Evolutionary conservation across 2,113 vertebrate species (phyloP), one percentile per base, ranked within the genome.

Genomic region (Melanocharis versteri): DNA sequence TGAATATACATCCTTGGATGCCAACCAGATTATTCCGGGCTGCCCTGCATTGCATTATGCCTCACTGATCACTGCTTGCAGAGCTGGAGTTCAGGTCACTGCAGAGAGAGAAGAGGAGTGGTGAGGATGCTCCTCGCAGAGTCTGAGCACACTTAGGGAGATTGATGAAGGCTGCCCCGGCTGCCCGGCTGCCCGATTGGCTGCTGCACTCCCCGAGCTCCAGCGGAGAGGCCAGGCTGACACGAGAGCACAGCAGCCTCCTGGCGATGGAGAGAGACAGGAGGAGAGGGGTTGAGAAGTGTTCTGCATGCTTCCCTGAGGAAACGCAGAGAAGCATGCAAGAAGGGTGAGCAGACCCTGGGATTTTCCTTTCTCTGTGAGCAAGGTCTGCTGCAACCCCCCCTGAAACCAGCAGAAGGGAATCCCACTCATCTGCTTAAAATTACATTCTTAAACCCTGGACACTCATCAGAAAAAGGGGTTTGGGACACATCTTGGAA

Each of bases 1-100:
- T 97, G 97, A 98, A 98, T 97, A 92, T 87, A 96, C 97, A 97
- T 98, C 98, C 96, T 97, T 97, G 98, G 97, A 94, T 70, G 87
- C 93, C 95, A 97, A 98, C 97, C 98, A 98, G 97, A 98, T 98
- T 97, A 98, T 98, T 97, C 98, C 37, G 58, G 86, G 93, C 95
- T 95, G 96, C 97, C 97, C 98, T 94, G 93, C 97, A 96, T 95
- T 90, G 95, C 94, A 80, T 96, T 96, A 97, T 97, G 95, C 97
- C 96, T 96, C 96, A 97, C 97, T 96, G 97, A 98, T 98, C 95
- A 44, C 91, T 89, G 95, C 83, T 97, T 96, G 97, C 97, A 93
- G 97, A 97, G 97, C 97, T 94, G 97, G 97, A 98, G 96, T 93
- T 97, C 97, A 97, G 96, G 96, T 97, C 97, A 97, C 94, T 98